phyloP scores from a whole-genome alignment of 2,797 vertebrate species.

The Sylvia borin region DNA sequence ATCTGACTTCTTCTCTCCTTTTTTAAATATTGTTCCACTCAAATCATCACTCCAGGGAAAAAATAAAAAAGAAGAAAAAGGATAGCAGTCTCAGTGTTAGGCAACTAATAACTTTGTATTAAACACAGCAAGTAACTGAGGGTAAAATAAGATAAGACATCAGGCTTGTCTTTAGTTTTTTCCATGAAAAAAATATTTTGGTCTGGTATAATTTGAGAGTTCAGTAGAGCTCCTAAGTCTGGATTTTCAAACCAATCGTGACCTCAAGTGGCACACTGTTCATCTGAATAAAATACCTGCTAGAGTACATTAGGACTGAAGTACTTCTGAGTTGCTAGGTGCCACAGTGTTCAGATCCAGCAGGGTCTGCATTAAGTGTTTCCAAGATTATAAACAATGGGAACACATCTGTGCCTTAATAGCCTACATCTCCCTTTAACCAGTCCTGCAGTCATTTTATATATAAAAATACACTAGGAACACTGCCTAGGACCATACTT shows the following conservation, averaged over 20 bases:
- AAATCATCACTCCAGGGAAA: neutral
- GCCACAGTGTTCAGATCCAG: neutral
- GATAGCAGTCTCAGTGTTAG: neutral
- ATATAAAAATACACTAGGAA: neutral
- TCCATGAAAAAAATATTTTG: neutral
- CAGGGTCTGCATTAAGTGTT: neutral
- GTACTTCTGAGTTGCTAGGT: conserved; percentile 33
- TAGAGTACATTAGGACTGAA: neutral
- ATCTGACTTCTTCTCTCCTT: neutral
- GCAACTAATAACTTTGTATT: neutral
- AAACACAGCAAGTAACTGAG: neutral
- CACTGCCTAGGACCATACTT: neutral
- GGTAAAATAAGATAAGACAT: neutral
- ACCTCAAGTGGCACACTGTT: neutral
- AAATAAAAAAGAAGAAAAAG: neutral
- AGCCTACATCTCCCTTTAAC: neutral
- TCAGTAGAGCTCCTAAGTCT: neutral
- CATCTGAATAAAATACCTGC: conserved; percentile 14
- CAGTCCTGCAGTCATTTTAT: neutral
- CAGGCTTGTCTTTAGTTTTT: neutral
- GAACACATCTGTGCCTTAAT: neutral
- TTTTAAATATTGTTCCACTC: neutral
- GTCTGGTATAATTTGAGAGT: neutral
- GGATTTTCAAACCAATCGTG: conserved; percentile 7
- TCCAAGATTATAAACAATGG: neutral